These are phyloP conservation scores for Mythimna vitellina DNA, from an alignment of 2,888 invertebrate genomes.

Conservation along the genomic window DNA sequence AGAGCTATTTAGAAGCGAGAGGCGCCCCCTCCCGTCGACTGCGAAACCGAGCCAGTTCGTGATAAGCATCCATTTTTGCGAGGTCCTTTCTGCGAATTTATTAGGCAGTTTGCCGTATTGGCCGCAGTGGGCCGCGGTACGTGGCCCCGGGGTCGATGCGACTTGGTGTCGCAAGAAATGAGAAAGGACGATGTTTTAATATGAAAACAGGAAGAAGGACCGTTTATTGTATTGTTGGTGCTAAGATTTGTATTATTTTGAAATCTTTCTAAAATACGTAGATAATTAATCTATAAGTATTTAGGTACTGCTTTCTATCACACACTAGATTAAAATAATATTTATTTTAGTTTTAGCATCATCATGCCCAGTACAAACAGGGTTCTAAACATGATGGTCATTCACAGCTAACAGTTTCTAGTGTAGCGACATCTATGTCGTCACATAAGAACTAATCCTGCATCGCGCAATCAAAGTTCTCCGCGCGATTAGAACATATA, in stretches of 20 bases:
- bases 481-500: no score
- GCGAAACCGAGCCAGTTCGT: constrained; percentile 69
- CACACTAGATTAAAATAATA: no score
- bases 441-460: no score
- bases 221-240: constrained; percentile 6
- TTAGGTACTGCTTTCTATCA: no score
- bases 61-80: constrained; percentile 78
- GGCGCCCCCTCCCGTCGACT: neutral
- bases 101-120: constrained; percentile 74
- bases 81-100: constrained; percentile 72
- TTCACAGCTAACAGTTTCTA: no score
- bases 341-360: neutral
- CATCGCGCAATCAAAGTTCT: no score
- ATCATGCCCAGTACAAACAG: neutral
- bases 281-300: no score
- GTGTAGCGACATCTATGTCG: no score
- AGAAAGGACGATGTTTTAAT: constrained; percentile 6
- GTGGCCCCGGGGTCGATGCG: constrained; percentile 24
- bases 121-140: constrained; percentile 59
- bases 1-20: constrained; percentile 68
- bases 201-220: neutral
- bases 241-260: constrained; percentile 4
- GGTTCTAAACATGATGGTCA: neutral
- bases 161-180: constrained; percentile 22
- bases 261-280: neutral